Evolutionary conservation across 2,888 invertebrate species (phyloP), one percentile per base, ranked within the genome.

Genomic region (Cylindroiulus punctatus): DNA sequence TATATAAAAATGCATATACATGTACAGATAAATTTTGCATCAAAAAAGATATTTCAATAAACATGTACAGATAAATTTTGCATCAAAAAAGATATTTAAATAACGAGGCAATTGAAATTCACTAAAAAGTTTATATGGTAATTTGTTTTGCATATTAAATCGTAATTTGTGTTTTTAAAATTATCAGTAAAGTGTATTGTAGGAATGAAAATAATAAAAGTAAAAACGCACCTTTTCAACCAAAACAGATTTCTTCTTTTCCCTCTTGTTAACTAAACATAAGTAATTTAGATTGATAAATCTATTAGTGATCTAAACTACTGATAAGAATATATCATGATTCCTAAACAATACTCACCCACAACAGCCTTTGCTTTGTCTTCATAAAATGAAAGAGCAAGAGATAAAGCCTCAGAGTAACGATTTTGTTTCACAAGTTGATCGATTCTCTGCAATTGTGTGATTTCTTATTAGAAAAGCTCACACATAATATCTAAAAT

Each of bases 321-420:
- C 30, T 81, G 12, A 85, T 19, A 14, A n/a, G 14, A 57, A n/a
- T 65, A 40, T 0, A 52, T 47, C 52, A 52, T 52, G 7, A 30
- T 65, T 10, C 22, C 52, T 57, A 47, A 26, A 0, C 19, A 26
- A 42, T 10, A 19, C 82, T n/a, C 36, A 84, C 93, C 93, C 0
- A 93, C 92, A 0, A 94, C 93, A 22, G 93, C 93, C 90, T 94
- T 94, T 1, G 92, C 94, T 89, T 93, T 93, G 86, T 94, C 94
- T 88, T 93, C 92, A 89, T 93, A 93, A 89, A 94, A 93, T 8
- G 93, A 93, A 88, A 93, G 90, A 12, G 93, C 93, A 76, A 94
- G 90, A 26, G 92, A 91, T 81, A 94, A 89, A 3, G 94, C 94
- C 89, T 93, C 93, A 19, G 92, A 91, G 89, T 92, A 93, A 86